Percentiles rank a stretch among this genome's conserved stretches.
phyloP scores from a whole-genome alignment of 2,888 invertebrate genomes.

The Cordylochernes scorpioides region DNA sequence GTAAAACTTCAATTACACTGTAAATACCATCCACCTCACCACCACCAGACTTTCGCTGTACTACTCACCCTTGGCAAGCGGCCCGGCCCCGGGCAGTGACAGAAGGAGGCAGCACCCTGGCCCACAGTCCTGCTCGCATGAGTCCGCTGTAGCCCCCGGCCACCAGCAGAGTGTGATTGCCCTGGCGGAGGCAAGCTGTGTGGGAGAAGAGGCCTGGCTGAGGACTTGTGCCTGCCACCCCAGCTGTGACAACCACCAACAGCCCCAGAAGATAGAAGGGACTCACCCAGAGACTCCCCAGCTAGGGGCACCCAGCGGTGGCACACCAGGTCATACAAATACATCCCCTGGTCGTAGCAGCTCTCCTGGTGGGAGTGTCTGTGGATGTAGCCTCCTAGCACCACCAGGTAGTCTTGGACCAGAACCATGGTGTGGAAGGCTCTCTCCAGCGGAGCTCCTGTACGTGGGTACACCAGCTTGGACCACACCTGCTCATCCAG shows the following conservation, averaged over 20 bases:
- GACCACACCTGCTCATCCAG: slow-evolving; percentile 44
- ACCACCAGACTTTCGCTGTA: too few relatives aligned
- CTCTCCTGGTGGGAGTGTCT: slow-evolving; percentile 74
- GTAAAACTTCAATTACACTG: too few relatives aligned
- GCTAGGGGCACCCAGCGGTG: slow-evolving; percentile 26
- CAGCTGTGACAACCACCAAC: too few relatives aligned
- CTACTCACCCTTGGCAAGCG: too few relatives aligned
- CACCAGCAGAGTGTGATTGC: slow-evolving; percentile 53
- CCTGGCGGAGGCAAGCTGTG: too few relatives aligned
- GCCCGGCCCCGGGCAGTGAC: slow-evolving; percentile 19
- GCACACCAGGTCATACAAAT: slow-evolving; percentile 74
- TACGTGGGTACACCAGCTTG: slow-evolving; percentile 45
- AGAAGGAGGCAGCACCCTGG: slow-evolving; percentile 45
- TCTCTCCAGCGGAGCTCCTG: slow-evolving; percentile 38
- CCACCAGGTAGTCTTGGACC: slow-evolving; percentile 62
- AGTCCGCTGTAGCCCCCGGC: slow-evolving; percentile 77
- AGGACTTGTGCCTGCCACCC: slow-evolving; percentile 3
- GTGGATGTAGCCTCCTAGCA: slow-evolving; percentile 82
- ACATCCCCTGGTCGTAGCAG: slow-evolving; percentile 78
- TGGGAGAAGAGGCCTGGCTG: too few relatives aligned
- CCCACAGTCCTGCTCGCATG: slow-evolving; percentile 53
- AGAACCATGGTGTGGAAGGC: slow-evolving; percentile 74
- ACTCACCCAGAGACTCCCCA: slow-evolving; percentile 7
- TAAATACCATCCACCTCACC: too few relatives aligned
- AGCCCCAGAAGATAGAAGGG: slow-evolving; percentile 1